Evolutionary conservation across 2,797 vertebrate species (phyloP), one percentile per base, ranked within the genome.

Genomic region (Ceyx erithaca): DNA sequence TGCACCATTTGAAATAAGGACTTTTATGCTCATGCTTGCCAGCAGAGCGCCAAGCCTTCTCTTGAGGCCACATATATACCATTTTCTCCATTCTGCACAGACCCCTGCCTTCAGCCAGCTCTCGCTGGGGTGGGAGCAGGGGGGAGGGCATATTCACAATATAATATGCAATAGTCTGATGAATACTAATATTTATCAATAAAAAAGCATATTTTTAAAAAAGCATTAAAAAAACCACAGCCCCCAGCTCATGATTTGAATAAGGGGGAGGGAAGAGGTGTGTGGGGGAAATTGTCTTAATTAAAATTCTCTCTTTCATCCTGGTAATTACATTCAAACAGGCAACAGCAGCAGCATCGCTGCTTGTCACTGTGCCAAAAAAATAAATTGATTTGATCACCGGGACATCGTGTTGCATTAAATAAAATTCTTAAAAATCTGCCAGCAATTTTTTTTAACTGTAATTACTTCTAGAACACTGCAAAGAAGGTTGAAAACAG

Each of bases 261-360:
- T 93, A 95, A 90, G 55, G 82, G 84, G 95, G 94, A 96, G 89
- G 93, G 88, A 68, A 92, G 87, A 95, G 89, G 91, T 95, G 84
- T 80, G 93, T 1, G 90, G 92, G 95, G 84, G 66, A 96, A 97
- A 97, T 97, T 97, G 96, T 97, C 98, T 98, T 98, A 98, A 98
- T 98, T 98, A 98, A 98, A 97, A 98, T 97, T 97, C 95, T 98
- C 97, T 87, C 98, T 98, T 98, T 98, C 98, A 98, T 98, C 98
- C 98, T 88, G 95, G 97, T 98, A 98, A 99, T 98, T 99, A 98
- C 98, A 98, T 98, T 98, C 98, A 97, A 97, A 97, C 96, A 95
- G 92, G 95, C 95, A 23, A 96, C 96, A 91, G 96, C 93, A 35
- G 96, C 97, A 95, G 95, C 97, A 94, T 94, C 11, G 45, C 87